Evolutionary conservation across 2,797 vertebrate genomes (phyloP), one percentile per base, ranked within the genome.

Genomic region (Cichlasoma orientale): DNA sequence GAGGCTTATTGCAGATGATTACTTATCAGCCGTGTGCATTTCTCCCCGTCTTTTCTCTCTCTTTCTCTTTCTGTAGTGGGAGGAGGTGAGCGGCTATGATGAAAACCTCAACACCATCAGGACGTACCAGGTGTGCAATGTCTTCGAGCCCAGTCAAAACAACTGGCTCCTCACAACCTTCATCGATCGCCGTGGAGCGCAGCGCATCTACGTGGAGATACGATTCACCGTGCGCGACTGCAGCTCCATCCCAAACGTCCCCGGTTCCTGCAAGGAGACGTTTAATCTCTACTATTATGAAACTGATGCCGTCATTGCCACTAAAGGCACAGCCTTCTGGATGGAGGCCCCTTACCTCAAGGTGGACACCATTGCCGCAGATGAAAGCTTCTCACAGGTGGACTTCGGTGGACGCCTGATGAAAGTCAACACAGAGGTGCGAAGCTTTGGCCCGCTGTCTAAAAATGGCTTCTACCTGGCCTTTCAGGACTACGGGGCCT

Each of bases 101-200:
- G 98, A 99, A 91, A 99, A 99, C 95, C 97, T 99, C 87, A 99
- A 99, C 95, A 99, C 98, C 92, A 99, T 99, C 92, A 96, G 97
- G 82, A 99, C 98, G 0, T 99, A 99, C 94, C 98, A 99, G 94
- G 98, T 99, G 92, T 99, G 98, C 93, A 99, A 99, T 0, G 98
- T 99, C 90, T 99, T 99, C 13, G 98, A 98, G 78, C 96, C 98
- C 82, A 99, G 97, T 90, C 98, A 99, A 90, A 99, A 99, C 96
- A 99, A 99, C 94, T 99, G 98, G 98, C 97, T 99, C 50, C 97
- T 98, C 87, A 99, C 98, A 78, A 99, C 98, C 3, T 99, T 99
- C 93, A 97, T 99, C 56, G 96, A 98, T 84, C 95, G 98, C 1
- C 96, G 96, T 0, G 97, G 96, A 0, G 97, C 98, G 8, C 98